Conservation (phyloP, 2,113 vertebrate genomes). For the Tragelaphus imberbis region DNA sequence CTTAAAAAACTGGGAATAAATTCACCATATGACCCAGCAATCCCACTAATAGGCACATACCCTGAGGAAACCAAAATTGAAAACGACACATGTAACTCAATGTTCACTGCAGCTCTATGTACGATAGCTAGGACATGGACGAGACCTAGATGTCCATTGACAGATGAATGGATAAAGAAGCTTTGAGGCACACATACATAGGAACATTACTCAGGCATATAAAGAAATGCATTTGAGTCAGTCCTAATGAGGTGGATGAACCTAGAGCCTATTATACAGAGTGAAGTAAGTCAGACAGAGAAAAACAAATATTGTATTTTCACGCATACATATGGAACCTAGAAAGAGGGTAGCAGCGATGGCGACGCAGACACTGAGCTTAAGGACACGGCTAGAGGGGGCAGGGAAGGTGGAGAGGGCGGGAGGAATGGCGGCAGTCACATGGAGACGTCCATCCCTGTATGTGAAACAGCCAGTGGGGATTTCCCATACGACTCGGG, state of each 20-base stretch:
- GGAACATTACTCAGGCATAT: background rate
- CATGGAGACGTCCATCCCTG: background rate
- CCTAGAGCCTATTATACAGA: background rate
- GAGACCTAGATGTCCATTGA: fast-evolving
- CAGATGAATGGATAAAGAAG: background rate
- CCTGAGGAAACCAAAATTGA: background rate
- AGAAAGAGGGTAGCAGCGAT: background rate
- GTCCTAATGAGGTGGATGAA: background rate
- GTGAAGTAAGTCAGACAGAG: background rate
- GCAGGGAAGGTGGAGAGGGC: background rate
- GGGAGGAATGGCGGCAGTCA: background rate
- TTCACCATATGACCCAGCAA: background rate
- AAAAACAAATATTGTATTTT: background rate
- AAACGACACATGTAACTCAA: background rate
- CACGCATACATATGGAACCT: background rate
- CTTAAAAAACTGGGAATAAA: background rate
- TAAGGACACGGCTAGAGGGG: background rate
- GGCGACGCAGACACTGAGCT: background rate
- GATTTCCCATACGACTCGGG: fast-evolving
- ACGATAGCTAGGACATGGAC: background rate
- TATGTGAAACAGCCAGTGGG: fast-evolving
- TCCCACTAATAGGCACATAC: background rate
- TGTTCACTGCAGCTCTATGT: background rate
- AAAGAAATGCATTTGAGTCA: background rate
- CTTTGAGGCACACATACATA: background rate